Evolutionary conservation across 2,113 vertebrate species (phyloP).

Genomic region (Dromiciops gliroides): DNA sequence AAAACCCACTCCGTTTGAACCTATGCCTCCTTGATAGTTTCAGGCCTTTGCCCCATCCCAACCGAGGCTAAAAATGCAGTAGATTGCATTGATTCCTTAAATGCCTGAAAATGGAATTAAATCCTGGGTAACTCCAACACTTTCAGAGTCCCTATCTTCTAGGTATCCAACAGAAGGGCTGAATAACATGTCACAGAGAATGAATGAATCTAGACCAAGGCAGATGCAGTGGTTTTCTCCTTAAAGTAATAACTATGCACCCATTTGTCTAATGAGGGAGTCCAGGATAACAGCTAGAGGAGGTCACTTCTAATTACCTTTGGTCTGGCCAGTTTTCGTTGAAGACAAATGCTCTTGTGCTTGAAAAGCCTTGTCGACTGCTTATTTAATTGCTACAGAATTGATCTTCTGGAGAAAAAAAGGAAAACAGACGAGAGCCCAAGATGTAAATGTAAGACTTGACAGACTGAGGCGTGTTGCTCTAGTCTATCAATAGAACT

Average conservation of each 20-base stretch:
- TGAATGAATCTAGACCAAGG: constrained; percentile 25
- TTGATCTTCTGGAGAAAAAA: constrained; percentile 63
- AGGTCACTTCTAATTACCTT: constrained; percentile 68
- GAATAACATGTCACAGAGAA: not conserved
- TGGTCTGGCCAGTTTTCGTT: constrained; percentile 53
- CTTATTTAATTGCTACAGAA: constrained; percentile 73
- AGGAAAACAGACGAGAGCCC: constrained; percentile 63
- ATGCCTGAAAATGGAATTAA: constrained; percentile 69
- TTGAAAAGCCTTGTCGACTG: constrained; percentile 61
- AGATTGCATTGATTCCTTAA: constrained; percentile 61
- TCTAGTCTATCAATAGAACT: constrained; percentile 72
- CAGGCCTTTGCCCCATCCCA: not conserved
- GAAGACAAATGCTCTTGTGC: constrained; percentile 59
- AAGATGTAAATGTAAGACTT: constrained; percentile 73
- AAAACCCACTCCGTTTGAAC: constrained; percentile 53
- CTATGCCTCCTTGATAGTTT: constrained; percentile 2
- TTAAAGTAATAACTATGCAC: constrained; percentile 50
- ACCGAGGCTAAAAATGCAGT: constrained; percentile 44
- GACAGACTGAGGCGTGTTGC: constrained; percentile 67
- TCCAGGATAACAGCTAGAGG: constrained; percentile 16
- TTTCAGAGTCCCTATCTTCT: constrained; percentile 53
- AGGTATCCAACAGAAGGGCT: constrained; percentile 62
- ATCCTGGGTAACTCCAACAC: constrained; percentile 63
- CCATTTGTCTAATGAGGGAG: constrained; percentile 30
- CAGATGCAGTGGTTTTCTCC: constrained; percentile 27